phyloP scores from a whole-genome alignment of 2,797 vertebrate genomes.

The Chloroceryle amazona region DNA sequence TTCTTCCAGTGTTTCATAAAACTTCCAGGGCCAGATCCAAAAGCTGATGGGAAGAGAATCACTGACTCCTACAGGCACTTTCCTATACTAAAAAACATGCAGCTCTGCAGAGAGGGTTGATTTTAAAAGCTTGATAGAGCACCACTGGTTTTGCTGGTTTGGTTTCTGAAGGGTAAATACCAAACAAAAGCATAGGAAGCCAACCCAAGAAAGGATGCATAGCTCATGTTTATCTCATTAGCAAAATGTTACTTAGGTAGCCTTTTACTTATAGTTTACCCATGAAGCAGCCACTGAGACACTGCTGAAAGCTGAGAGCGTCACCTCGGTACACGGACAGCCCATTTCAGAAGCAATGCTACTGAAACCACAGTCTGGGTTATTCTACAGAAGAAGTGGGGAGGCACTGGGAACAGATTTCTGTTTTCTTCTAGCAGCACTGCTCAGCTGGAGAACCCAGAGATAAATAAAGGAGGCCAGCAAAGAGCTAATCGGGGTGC shows the following conservation, averaged over 20 bases:
- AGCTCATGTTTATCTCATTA: not conserved
- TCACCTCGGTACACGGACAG: not conserved
- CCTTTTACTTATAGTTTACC: not conserved
- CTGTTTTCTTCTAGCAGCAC: not conserved
- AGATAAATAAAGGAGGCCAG: not conserved
- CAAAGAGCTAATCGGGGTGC: not conserved
- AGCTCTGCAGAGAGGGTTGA: not conserved
- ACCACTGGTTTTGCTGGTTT: not conserved
- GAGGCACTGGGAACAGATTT: not conserved
- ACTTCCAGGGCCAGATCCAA: accelerated
- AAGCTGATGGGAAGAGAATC: not conserved
- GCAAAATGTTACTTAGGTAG: not conserved
- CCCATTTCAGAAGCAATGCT: not conserved
- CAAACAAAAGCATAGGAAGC: not conserved
- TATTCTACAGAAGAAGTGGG: not conserved
- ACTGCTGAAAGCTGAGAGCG: not conserved
- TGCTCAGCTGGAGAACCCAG: not conserved
- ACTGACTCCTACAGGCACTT: not conserved
- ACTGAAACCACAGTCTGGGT: not conserved
- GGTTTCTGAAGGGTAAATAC: not conserved
- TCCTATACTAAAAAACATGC: not conserved
- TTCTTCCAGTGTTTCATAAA: not conserved
- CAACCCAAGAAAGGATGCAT: not conserved
- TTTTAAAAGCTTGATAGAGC: not conserved
- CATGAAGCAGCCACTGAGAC: not conserved